Evolutionary conservation across 2,888 invertebrate genomes (phyloP), one percentile per base, ranked within the genome.

Genomic region (Mesopsocus fuscifrons): DNA sequence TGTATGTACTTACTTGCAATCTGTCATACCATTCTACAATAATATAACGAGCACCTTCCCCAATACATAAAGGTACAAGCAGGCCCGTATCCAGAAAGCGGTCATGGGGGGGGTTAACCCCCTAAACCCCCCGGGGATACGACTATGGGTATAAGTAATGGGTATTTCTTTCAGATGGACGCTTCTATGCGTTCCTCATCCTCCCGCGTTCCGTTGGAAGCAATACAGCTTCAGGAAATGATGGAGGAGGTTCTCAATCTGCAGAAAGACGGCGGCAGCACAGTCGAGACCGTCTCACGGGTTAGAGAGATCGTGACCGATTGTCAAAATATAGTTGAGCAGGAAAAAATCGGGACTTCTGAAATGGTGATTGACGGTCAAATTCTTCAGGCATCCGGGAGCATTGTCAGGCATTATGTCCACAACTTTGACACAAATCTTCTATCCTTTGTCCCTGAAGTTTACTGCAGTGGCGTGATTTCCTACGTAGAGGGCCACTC

Each of bases 341-440:
- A 11, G 5, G 21, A 18, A 6, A 15, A 18, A 4, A 18, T 38
- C 3, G 17, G 21, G 21, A 5, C 3, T 5, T 15, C 38, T 5
- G 38, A 38, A 16, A 38, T 38, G 38, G 21, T 38, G n/a, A 16
- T 38, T 9, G 38, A 38, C 21, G 38, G 18, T 5, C 17, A 5
- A 18, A 15, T 38, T 5, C 20, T 38, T 18, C 17, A 15, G 13
- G 21, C 38, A 5, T 13, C 18, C 5, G 11, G 20, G 4, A 16
- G 20, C 9, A 6, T 38, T 18, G 38, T 38, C 38, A 5, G 20
- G 13, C n/a, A 16, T 3, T 5, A 17, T 3, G 20, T 38, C 13
- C 5, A 13, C 8, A 13, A 16, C 5, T 20, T 18, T 11, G 20
- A 38, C 21, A 38, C 38, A 18, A 38, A 38, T 38, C 20, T 38